A percentile compares a stretch with the other conserved stretches of the same genome.
phyloP scores from a whole-genome alignment of 2,113 vertebrate genomes.

The Dasyurus viverrinus region DNA sequence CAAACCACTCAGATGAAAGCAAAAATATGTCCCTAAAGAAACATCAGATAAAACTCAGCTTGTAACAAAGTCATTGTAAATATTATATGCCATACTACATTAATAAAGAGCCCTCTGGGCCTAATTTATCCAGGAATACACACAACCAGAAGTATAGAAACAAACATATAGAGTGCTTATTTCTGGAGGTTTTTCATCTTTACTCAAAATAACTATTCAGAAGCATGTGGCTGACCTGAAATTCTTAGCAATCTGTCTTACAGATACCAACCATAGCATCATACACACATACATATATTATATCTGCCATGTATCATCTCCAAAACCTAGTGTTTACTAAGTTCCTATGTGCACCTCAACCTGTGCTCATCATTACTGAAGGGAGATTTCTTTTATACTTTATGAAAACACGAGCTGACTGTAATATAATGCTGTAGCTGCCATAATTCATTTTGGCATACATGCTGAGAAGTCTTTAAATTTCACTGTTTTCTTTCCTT shows the following conservation, averaged over 20 bases:
- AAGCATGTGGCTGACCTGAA: not conserved
- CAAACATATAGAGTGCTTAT: not conserved
- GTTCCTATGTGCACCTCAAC: not conserved
- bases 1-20: constrained; percentile 3
- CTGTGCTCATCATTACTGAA: not conserved
- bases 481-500: not conserved
- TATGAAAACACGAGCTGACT: not conserved
- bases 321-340: not conserved
- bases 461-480: not conserved
- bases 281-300: not conserved
- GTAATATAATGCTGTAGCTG: not conserved
- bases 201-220: not conserved
- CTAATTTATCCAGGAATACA: not conserved
- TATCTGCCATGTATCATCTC: not conserved
- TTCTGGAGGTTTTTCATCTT: not conserved
- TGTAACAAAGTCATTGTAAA: not conserved
- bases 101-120: not conserved
- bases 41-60: not conserved
- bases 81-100: not conserved
- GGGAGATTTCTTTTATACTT: not conserved
- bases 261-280: not conserved
- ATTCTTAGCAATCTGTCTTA: constrained; percentile 19
- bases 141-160: not conserved
- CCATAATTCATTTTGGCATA: not conserved
- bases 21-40: constrained; percentile 4